Percentiles rank a stretch among this genome's conserved stretches.
Evolutionary conservation across 53 echinoderm and acorn worm genomes (phyloP).

Genomic region (Zoroaster sp.): DNA sequence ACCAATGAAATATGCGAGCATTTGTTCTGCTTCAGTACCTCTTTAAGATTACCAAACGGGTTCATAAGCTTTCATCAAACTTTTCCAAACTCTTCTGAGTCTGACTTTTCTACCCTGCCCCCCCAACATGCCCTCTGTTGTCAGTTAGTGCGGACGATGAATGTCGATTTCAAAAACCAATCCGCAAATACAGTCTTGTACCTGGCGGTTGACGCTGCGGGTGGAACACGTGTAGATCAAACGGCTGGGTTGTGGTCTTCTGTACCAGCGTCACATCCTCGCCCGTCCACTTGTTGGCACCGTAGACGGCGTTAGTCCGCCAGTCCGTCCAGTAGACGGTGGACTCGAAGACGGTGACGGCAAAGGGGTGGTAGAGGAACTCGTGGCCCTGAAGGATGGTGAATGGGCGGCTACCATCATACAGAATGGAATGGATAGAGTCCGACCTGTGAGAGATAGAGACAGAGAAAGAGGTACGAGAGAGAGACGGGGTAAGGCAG

Average conservation of each 20-base stretch:
- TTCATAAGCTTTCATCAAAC: too few relatives aligned
- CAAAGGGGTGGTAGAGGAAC: conserved; percentile 86
- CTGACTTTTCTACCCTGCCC: too few relatives aligned
- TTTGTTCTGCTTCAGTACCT: too few relatives aligned
- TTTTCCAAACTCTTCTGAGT: too few relatives aligned
- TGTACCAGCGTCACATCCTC: conserved; percentile 78
- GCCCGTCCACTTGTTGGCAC: conserved; percentile 90
- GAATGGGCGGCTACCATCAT: conserved; percentile 70
- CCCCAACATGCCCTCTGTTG: too few relatives aligned
- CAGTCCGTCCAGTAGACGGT: conserved; percentile 96
- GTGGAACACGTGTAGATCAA: conserved; percentile 94
- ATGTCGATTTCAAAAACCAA: too few relatives aligned
- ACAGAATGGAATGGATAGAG: conserved; percentile 83
- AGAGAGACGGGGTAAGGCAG: not conserved
- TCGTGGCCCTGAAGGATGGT: conserved; percentile 78
- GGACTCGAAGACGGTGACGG: conserved; percentile 91
- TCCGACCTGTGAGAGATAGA: conserved; percentile 67
- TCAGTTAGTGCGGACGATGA: too few relatives aligned
- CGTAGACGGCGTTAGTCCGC: conserved; percentile 86
- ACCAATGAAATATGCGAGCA: too few relatives aligned
- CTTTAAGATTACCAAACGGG: too few relatives aligned
- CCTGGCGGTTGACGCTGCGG: conserved; percentile 79
- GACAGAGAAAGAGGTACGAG: not conserved
- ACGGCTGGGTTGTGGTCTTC: conserved; percentile 91
- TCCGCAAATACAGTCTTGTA: too few relatives aligned